These are phyloP conservation scores for Centropus bengalensis DNA, from an alignment of 2,113 vertebrate genomes.

Conservation along the genomic window DNA sequence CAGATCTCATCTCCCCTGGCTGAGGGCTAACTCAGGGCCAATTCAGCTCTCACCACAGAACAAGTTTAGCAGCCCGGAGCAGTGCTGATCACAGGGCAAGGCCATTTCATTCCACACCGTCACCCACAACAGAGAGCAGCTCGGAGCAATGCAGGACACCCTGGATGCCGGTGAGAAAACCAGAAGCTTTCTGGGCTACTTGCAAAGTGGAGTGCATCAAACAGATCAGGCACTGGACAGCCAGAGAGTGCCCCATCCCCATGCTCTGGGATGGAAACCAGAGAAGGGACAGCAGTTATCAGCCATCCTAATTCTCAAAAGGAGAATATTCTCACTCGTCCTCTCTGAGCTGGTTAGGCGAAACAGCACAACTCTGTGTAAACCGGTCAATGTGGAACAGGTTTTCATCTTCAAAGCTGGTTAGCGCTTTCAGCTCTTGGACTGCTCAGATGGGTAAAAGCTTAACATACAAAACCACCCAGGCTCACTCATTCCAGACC, in stretches of 20 bases:
- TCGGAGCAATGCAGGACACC: background rate
- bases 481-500: background rate
- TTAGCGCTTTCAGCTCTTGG: background rate
- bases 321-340: background rate
- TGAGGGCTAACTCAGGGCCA: background rate
- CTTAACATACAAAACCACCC: background rate
- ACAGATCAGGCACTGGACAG: background rate
- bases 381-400: background rate
- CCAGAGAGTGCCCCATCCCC: rapidly evolving
- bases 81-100: background rate
- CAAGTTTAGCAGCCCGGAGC: background rate
- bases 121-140: background rate
- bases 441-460: background rate
- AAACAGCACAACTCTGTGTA: background rate
- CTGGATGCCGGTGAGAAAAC: background rate
- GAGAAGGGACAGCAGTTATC: background rate
- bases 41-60: background rate
- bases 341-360: background rate
- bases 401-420: background rate
- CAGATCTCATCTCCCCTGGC: background rate
- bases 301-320: background rate
- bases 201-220: background rate
- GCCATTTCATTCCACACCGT: background rate
- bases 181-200: background rate
- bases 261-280: background rate